Evolutionary conservation across 2,888 invertebrate species (phyloP).

Genomic region (Cheilosia scutellata): DNA sequence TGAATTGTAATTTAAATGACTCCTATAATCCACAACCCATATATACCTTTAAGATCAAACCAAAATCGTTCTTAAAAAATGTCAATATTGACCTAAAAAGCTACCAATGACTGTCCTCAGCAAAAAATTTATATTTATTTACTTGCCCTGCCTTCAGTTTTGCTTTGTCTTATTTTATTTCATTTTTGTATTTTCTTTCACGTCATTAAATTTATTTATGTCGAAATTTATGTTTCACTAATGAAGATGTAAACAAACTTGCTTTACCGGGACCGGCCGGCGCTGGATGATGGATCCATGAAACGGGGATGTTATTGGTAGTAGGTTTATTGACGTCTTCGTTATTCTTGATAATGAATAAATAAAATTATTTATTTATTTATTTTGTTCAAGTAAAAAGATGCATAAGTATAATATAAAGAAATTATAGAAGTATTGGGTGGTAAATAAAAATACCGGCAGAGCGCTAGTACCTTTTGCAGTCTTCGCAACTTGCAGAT

Average conservation of each 20-base stretch:
- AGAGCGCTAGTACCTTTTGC: too few relatives aligned
- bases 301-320: not conserved
- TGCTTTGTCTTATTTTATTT: constrained; percentile 17
- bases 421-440: too few relatives aligned
- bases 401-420: too few relatives aligned
- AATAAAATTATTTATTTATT: too few relatives aligned
- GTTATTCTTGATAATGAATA: too few relatives aligned
- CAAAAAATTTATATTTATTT: constrained; percentile 22
- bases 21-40: constrained; percentile 22
- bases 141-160: not conserved
- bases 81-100: constrained; percentile 34
- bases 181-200: constrained; percentile 33
- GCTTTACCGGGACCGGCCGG: not conserved
- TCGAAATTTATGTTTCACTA: constrained; percentile 50
- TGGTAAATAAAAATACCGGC: too few relatives aligned
- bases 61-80: constrained; percentile 1
- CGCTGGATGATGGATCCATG: not conserved
- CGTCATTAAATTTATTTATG: constrained; percentile 65
- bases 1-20: constrained; percentile 41
- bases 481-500: too few relatives aligned
- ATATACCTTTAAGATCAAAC: not conserved
- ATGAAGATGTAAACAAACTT: constrained; percentile 66
- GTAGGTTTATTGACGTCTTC: too few relatives aligned
- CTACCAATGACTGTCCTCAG: constrained; percentile 9
- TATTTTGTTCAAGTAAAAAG: too few relatives aligned